A percentile compares a stretch with the other conserved stretches of the same genome.
These are phyloP conservation scores for Mormyrops attenuatus DNA, from an alignment of 2,797 vertebrate species.

Conservation along the genomic window DNA sequence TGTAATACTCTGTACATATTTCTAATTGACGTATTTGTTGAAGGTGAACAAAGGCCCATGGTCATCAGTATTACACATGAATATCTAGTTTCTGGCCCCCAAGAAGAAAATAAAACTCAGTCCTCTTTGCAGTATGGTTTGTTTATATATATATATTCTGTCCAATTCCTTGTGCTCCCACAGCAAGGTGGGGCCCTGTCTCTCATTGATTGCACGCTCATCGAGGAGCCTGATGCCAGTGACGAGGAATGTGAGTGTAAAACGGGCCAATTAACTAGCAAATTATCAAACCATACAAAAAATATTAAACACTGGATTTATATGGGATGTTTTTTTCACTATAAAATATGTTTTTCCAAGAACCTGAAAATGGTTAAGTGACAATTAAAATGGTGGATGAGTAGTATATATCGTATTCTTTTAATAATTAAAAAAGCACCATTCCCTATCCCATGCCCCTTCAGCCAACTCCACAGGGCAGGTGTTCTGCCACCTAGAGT, in stretches of 20 bases:
- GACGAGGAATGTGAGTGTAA: constrained; percentile 88
- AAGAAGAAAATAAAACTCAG: background rate
- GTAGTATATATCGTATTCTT: background rate
- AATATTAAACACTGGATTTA: background rate
- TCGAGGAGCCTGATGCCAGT: constrained; percentile 82
- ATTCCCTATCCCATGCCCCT: background rate
- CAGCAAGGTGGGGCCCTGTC: constrained; percentile 95
- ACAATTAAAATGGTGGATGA: background rate
- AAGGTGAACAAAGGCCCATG: background rate
- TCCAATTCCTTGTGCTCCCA: background rate
- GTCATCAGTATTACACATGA: background rate
- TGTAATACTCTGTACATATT: background rate
- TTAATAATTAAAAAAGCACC: background rate
- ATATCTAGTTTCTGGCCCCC: background rate
- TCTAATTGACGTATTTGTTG: background rate
- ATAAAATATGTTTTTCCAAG: background rate
- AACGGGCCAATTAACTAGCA: background rate
- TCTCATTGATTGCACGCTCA: constrained; percentile 88
- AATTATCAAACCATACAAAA: background rate
- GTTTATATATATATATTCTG: background rate
- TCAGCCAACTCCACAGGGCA: constrained; percentile 82
- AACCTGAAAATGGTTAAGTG: background rate
- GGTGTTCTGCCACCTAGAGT: constrained; percentile 91
- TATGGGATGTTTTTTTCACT: background rate
- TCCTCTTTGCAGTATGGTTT: background rate